Percentiles rank a stretch among this genome's conserved stretches.
Evolutionary conservation across 2,113 vertebrate genomes (phyloP).

Genomic region (Catharus fuscescens): DNA sequence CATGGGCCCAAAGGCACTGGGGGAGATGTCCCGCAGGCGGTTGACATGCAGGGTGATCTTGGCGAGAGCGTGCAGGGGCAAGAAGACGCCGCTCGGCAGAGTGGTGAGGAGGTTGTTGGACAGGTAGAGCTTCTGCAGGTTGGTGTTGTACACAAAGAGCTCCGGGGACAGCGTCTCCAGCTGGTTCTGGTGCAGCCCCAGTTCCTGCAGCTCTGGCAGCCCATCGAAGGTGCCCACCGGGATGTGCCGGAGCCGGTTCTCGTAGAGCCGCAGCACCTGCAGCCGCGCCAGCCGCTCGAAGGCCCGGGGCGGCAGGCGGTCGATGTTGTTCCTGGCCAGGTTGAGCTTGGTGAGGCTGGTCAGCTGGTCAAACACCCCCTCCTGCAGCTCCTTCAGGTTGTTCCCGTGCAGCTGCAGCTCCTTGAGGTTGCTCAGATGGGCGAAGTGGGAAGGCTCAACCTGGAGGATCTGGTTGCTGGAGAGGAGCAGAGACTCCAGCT

Average conservation of each 20-base stretch:
- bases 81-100: constrained; percentile 83
- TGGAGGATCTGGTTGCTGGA: constrained; percentile 78
- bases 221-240: constrained; percentile 75
- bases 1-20: constrained; percentile 83
- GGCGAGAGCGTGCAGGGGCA: constrained; percentile 77
- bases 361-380: constrained; percentile 82
- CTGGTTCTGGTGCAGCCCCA: constrained; percentile 88
- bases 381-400: constrained; percentile 69
- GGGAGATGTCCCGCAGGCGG: constrained; percentile 77
- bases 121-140: constrained; percentile 86
- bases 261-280: constrained; percentile 80
- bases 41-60: constrained; percentile 88
- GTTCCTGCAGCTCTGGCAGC: constrained; percentile 75
- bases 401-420: constrained; percentile 78
- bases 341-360: constrained; percentile 77
- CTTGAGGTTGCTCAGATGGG: constrained; percentile 73
- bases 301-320: constrained; percentile 65
- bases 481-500: constrained; percentile 87
- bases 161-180: constrained; percentile 76
- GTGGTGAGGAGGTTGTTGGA: constrained; percentile 84
- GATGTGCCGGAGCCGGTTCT: constrained; percentile 83
- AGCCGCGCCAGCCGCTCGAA: constrained; percentile 81
- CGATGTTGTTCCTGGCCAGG: constrained; percentile 84
- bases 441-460: constrained; percentile 72
- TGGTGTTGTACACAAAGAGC: constrained; percentile 80